Evolutionary conservation across 2,113 vertebrate genomes (phyloP).

Genomic region (Apodemus sylvaticus): DNA sequence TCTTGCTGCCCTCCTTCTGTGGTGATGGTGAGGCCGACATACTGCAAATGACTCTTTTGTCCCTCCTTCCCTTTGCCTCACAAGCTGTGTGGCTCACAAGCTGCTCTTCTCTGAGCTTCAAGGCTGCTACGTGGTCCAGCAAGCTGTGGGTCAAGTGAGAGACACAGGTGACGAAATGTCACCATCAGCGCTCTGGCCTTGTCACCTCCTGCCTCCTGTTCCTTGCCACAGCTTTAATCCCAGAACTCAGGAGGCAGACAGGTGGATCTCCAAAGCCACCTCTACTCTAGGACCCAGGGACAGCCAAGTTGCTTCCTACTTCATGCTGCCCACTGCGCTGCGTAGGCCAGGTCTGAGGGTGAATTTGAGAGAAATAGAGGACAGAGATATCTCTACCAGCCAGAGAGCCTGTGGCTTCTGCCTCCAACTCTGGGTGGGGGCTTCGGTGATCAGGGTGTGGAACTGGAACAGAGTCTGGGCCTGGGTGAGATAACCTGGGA

Average conservation of each 20-base stretch:
- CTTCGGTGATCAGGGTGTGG: conserved; percentile 60
- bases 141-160: neutral
- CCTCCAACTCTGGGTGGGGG: neutral
- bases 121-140: neutral
- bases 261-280: neutral
- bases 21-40: neutral
- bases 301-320: neutral
- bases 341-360: neutral
- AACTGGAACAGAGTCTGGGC: neutral
- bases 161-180: neutral
- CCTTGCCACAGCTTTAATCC: neutral
- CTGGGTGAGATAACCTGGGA: conserved; percentile 50
- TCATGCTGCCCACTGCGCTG: neutral
- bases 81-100: neutral
- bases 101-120: neutral
- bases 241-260: no score
- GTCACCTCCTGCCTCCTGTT: neutral
- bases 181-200: neutral
- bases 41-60: neutral
- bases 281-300: neutral
- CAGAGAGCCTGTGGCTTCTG: neutral
- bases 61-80: neutral
- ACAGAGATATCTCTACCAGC: conserved; percentile 7
- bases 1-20: neutral
- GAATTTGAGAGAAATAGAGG: neutral